Percentiles rank a stretch among this genome's conserved stretches.
These are phyloP conservation scores for Pseudobourletiella spinata DNA, from an alignment of 1,140 invertebrate species.

Conservation along the genomic window DNA sequence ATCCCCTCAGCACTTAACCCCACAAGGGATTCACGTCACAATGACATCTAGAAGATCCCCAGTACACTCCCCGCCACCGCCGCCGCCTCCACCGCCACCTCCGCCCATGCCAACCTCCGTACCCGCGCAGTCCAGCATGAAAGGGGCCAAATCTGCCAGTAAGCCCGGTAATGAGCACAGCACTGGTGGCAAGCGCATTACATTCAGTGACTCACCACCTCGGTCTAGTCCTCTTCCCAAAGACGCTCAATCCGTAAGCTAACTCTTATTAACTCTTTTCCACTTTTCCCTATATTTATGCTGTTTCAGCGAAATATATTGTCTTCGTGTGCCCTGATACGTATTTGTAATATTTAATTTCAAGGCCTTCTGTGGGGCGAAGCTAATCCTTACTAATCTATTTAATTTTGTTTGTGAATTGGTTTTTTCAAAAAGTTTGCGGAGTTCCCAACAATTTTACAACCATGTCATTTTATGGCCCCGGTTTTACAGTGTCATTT, in stretches of 20 bases:
- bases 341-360: background rate
- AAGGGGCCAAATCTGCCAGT: conserved; percentile 3
- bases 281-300: background rate
- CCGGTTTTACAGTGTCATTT: too few relatives aligned
- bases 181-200: conserved; percentile 30
- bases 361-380: background rate
- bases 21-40: conserved; percentile 35
- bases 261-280: conserved; percentile 8
- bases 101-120: background rate
- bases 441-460: too few relatives aligned
- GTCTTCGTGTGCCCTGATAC: too few relatives aligned
- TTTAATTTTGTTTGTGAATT: background rate
- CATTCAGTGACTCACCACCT: conserved; percentile 30
- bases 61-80: conserved; percentile 39
- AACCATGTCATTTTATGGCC: too few relatives aligned
- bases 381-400: conserved; percentile 6
- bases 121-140: background rate
- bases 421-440: background rate
- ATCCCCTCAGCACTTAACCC: conserved; percentile 24
- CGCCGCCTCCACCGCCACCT: conserved; percentile 33
- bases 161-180: conserved; percentile 10
- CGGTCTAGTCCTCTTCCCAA: conserved; percentile 28
- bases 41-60: conserved; percentile 43
- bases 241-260: conserved; percentile 32
- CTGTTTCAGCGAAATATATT: too few relatives aligned